Base-by-base conservation (phyloP, 2,888 invertebrate genomes). In the Dicyrtoma fusca region DNA sequence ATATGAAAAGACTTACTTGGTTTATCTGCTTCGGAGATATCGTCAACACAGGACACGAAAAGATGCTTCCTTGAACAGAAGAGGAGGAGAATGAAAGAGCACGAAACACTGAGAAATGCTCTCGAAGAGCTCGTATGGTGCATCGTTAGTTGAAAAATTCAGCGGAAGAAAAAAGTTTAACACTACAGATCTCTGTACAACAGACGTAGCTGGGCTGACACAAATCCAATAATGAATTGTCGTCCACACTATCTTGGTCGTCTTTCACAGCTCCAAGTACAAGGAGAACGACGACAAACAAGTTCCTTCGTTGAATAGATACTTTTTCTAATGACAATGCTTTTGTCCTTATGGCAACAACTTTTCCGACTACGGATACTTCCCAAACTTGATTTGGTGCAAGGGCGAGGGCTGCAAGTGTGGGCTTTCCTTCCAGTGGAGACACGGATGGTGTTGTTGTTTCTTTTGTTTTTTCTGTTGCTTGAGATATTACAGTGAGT, bases 1-100 rank as follows among this genome's bases (percentile, higher is more conserved):
- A 26, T 59, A 25, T 26, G 26, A 17, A 63, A 49, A 23, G 1
- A 74, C 77, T 77, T 77, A 79, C 79, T 77, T 77, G 79, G 79
- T 75, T 77, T 77, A 74, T 79, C 77, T 47, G 79, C 79, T 59
- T 79, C 79, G 44, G 75, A 70, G 74, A 79, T 76, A 69, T 75
- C 77, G 71, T 79, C 79, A 49, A 72, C 76, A 66, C 65, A 74
- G 69, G 72, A 71, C 47, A n/a, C 66, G 17, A 66, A 66, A 11
- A 53, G 42, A 19, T 66, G 34, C 19, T 42, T 26, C 8, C 53
- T 34, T 1, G 66, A 66, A 53, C 34, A 51, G 66, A 66, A 34
- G 53, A 66, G 61, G 25, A 57, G 57, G 25, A 65, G 65, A 65
- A 51, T 65, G 65, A 49, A 66, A 66, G 55, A 66, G 66, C 53